These are phyloP conservation scores for Halictus quadricinctus DNA, from an alignment of 2,888 invertebrate genomes.

Conservation along the genomic window DNA sequence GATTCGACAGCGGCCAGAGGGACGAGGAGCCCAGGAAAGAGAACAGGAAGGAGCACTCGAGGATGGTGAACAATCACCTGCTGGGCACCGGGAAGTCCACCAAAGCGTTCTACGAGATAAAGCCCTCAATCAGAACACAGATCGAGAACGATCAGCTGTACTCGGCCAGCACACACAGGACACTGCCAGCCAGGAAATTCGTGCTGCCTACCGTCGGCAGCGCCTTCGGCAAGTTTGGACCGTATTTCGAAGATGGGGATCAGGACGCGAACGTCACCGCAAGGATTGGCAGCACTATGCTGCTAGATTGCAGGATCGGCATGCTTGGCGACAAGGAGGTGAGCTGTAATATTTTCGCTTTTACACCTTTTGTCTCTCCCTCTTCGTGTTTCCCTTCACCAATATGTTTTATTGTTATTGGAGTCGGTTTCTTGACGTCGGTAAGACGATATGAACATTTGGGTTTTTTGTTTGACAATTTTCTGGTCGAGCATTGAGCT, in stretches of 20 bases:
- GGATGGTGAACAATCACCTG: conserved; percentile 68
- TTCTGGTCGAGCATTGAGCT: neutral
- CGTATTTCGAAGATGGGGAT: conserved; percentile 85
- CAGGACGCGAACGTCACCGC: conserved; percentile 84
- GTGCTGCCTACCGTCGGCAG: conserved; percentile 78
- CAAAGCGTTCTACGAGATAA: conserved; percentile 78
- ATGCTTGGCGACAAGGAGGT: conserved; percentile 83
- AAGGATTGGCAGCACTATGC: conserved; percentile 85
- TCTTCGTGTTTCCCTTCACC: neutral
- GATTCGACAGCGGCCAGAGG: conserved; percentile 4
- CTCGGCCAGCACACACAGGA: conserved; percentile 46
- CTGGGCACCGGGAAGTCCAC: conserved; percentile 67
- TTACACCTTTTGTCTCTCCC: neutral
- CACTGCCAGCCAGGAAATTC: conserved; percentile 57
- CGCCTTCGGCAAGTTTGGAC: conserved; percentile 82
- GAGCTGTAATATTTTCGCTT: neutral
- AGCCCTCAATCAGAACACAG: conserved; percentile 76
- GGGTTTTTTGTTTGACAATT: neutral
- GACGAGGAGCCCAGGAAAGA: conserved; percentile 43
- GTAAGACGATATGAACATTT: neutral
- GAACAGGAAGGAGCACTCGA: conserved; percentile 67
- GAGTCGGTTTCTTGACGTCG: neutral
- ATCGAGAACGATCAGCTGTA: conserved; percentile 58
- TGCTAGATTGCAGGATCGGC: conserved; percentile 85
- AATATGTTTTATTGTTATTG: neutral